A percentile compares a stretch with the other conserved stretches of the same genome.
Conservation (phyloP, 2,888 invertebrate species). For the Cynaeus angustus region DNA sequence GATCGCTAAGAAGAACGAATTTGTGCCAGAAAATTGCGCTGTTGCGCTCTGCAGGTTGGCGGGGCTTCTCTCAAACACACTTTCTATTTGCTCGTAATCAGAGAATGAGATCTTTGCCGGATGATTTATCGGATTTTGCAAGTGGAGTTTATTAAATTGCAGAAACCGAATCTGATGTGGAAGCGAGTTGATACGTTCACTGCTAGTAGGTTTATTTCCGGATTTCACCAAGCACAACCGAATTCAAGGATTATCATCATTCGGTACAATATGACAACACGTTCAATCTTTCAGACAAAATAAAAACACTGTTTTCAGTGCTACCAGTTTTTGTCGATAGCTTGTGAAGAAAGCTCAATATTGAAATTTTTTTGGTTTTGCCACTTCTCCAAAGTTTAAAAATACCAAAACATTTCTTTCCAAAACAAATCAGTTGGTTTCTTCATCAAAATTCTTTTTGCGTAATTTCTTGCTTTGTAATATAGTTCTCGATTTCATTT, state of each 20-base stretch:
- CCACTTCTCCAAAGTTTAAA: no score
- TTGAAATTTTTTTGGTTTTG: no score
- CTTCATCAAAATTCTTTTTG: neutral
- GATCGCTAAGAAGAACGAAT: slow-evolving; percentile 19
- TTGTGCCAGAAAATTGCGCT: slow-evolving; percentile 23
- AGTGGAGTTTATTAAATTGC: slow-evolving; percentile 13
- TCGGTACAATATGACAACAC: no score
- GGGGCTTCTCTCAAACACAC: slow-evolving; percentile 18
- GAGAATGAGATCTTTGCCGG: slow-evolving; percentile 5
- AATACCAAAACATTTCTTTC: no score
- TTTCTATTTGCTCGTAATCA: slow-evolving; percentile 30
- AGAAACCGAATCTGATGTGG: slow-evolving; percentile 8
- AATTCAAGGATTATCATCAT: no score
- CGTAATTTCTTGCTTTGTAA: neutral
- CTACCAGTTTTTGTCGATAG: no score
- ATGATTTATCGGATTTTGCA: slow-evolving; percentile 22
- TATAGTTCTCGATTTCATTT: neutral
- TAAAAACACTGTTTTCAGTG: no score
- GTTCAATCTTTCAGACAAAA: no score
- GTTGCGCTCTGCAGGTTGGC: neutral
- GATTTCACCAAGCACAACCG: neutral
- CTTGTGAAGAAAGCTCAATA: no score
- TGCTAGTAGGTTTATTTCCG: neutral
- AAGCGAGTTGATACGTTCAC: slow-evolving; percentile 4
- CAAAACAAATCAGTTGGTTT: no score